Base-by-base conservation (phyloP, 2,113 vertebrate genomes). In the Sinocyclocheilus maitianheensis region DNA sequence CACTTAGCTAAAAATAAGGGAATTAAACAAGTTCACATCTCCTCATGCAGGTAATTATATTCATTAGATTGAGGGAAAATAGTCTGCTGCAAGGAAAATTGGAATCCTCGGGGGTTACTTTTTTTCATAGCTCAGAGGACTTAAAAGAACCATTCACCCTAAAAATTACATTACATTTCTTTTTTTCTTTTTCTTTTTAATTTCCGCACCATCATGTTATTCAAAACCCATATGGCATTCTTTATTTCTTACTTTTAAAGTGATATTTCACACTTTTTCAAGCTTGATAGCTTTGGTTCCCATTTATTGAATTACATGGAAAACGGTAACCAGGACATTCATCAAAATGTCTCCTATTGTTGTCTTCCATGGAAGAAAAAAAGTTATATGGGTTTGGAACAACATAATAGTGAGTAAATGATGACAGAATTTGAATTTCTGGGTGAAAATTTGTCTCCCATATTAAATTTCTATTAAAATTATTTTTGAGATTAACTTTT, bases 1-100 rank as follows among this genome's bases (percentile, higher is more conserved):
- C 78, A 48, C 60, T 11, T 22, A 65, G n/a, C 78, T 65, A 48
- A 65, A 80, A 81, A 81, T 81, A 81, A 81, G 40, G 12, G 37
- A 16, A 81, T 48, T 81, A 65, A 65, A 48, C 40, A 81, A 81
- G 40, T 65, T 18, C n/a, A 20, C 60, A 5, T 63, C 78, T 65
- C 6, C 30, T 78, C 55, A 79, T 43, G 26, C 55, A 37, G 24
- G 40, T 81, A 81, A 81, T 65, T 65, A 65, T 65, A 81, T 81
- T 65, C 78, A 65, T 26, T 63, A 9, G n/a, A 18, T 6, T 46
- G 60, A 26, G 60, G n/a, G 26, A 65, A 65, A 48, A 79, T 9
- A 79, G 77, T n/a, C 22, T 14, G 72, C 5, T 14, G 37, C n/a
- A 26, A 46, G 22, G 37, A 46, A 80, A 46, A 63, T 24, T 22